These are phyloP conservation scores for Tetrao urogallus DNA, from an alignment of 2,113 vertebrate species.

Conservation along the genomic window DNA sequence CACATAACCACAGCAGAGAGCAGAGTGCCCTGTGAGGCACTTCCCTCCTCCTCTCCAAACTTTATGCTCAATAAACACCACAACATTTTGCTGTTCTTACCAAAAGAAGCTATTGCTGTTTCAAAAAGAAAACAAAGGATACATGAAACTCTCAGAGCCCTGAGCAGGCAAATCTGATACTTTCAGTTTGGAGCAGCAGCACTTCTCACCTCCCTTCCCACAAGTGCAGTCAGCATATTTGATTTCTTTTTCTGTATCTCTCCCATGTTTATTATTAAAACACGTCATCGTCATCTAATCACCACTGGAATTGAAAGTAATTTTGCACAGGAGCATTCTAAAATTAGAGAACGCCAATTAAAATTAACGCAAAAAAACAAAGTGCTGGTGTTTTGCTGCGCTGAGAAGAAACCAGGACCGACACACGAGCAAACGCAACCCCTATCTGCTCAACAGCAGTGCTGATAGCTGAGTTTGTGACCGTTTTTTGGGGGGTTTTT, in stretches of 20 bases:
- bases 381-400: neutral
- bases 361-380: neutral
- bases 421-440: neutral
- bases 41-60: neutral
- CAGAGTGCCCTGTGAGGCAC: neutral
- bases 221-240: neutral
- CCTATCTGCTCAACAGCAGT: neutral
- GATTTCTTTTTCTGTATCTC: constrained; percentile 21
- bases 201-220: neutral
- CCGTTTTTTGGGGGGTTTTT: neutral
- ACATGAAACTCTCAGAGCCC: neutral
- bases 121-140: neutral
- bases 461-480: neutral
- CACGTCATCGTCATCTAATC: neutral
- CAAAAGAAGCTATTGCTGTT: neutral
- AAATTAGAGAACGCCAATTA: neutral
- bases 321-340: constrained; percentile 44
- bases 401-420: neutral
- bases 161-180: neutral
- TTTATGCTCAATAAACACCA: neutral
- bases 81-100: neutral
- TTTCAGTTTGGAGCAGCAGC: constrained; percentile 14
- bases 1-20: neutral
- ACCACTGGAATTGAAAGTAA: constrained; percentile 22
- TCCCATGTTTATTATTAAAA: constrained; percentile 47